These are phyloP conservation scores for Magallana nippona DNA, from an alignment of 2,888 invertebrate genomes.

Conservation along the genomic window DNA sequence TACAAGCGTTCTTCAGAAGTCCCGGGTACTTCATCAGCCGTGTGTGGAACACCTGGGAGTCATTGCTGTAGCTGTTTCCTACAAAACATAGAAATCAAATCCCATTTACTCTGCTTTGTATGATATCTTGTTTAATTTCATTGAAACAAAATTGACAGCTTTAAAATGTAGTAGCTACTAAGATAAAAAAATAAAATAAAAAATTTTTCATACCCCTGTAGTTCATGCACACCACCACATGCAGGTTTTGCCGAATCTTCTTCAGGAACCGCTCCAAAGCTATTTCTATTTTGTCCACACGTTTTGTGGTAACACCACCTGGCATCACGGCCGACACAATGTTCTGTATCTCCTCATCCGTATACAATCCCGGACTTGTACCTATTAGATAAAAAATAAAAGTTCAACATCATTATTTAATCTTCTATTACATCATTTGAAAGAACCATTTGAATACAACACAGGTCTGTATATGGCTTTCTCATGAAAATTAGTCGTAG, in stretches of 20 bases:
- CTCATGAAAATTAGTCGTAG: too few species aligned
- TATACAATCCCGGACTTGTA: conserved; percentile 75
- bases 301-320: conserved; percentile 76
- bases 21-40: conserved; percentile 69
- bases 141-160: not conserved
- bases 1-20: conserved; percentile 70
- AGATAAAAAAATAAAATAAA: not conserved
- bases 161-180: too few species aligned
- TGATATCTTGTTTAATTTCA: not conserved
- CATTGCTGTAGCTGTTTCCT: conserved; percentile 73
- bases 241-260: conserved; percentile 75
- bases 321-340: conserved; percentile 79
- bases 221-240: conserved; percentile 76
- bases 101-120: too few species aligned
- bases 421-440: too few species aligned
- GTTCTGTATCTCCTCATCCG: conserved; percentile 72
- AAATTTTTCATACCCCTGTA: conserved; percentile 67
- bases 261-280: conserved; percentile 74
- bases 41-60: conserved; percentile 66
- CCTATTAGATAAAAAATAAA: conserved; percentile 62
- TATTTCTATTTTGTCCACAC: conserved; percentile 76
- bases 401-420: too few species aligned
- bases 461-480: too few species aligned
- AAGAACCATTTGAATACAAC: too few species aligned
- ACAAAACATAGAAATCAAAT: conserved; percentile 34